These are phyloP conservation scores for Paracyclopina nana DNA, from an alignment of 1,140 invertebrate genomes.

Conservation along the genomic window DNA sequence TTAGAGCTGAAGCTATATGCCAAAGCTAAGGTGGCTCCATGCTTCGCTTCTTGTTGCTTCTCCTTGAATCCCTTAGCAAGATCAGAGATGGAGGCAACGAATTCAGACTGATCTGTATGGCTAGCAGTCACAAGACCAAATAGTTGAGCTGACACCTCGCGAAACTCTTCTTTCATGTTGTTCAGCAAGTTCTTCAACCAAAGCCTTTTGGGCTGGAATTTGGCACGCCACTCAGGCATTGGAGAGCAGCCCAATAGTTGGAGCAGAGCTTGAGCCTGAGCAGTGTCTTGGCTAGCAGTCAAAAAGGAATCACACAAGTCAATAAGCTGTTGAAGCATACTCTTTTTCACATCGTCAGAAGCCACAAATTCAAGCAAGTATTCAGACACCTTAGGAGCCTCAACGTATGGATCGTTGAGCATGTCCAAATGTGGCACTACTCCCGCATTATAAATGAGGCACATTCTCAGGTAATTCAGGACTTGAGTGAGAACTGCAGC, in stretches of 20 bases:
- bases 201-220: constrained; percentile 1
- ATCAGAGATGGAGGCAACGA: constrained; percentile 23
- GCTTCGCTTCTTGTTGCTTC: constrained; percentile 42
- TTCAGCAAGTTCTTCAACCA: constrained; percentile 34
- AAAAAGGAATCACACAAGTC: constrained; percentile 4
- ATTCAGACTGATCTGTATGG: constrained; percentile 24
- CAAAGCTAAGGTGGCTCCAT: constrained; percentile 45
- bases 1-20: constrained; percentile 43
- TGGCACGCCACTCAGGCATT: neutral
- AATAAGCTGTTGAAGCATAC: neutral
- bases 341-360: neutral
- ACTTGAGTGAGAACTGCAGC: constrained; percentile 22
- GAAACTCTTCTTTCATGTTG: constrained; percentile 49
- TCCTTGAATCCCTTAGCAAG: constrained; percentile 23
- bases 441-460: constrained; percentile 5
- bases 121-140: constrained; percentile 42
- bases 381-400: constrained; percentile 4
- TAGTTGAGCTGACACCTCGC: constrained; percentile 42
- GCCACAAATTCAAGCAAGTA: constrained; percentile 7
- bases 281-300: neutral
- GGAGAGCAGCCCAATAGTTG: constrained; percentile 7
- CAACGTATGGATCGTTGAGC: neutral
- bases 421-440: neutral
- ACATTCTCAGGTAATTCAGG: constrained; percentile 8
- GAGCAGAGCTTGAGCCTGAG: neutral